Evolutionary conservation across 2,113 vertebrate species (phyloP).

Genomic region (Falco punctatus): DNA sequence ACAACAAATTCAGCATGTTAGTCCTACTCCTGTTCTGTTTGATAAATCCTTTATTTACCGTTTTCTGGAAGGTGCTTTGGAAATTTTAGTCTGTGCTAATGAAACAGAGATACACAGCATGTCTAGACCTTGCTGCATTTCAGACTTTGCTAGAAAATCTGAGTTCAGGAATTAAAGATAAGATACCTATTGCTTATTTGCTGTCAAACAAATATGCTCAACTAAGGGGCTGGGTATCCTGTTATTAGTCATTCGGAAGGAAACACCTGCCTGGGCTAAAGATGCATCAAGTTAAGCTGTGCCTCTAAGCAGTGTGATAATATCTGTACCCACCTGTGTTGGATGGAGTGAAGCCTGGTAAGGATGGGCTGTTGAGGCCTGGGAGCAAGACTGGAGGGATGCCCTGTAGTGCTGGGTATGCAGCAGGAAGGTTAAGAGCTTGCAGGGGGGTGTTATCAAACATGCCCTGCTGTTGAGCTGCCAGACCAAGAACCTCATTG

Average conservation of each 20-base stretch:
- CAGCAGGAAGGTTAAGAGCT: conserved; percentile 93
- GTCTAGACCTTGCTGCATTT: not conserved
- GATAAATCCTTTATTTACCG: not conserved
- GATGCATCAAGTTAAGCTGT: not conserved
- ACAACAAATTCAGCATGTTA: not conserved
- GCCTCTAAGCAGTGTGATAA: not conserved
- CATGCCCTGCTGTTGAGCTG: conserved; percentile 91
- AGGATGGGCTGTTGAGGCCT: conserved; percentile 94
- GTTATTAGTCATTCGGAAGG: not conserved
- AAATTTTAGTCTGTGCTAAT: not conserved
- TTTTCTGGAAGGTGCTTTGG: not conserved
- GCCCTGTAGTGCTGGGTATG: conserved; percentile 94
- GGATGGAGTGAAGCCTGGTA: conserved; percentile 95
- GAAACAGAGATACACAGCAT: not conserved
- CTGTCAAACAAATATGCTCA: not conserved
- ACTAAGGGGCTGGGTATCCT: not conserved
- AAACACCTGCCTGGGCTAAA: not conserved
- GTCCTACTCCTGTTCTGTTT: not conserved
- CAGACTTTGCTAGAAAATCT: not conserved
- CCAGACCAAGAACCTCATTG: conserved; percentile 96
- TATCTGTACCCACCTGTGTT: conserved; percentile 90
- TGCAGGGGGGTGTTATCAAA: conserved; percentile 94
- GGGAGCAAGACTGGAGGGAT: conserved; percentile 96
- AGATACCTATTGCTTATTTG: not conserved
- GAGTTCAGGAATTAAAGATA: not conserved